A percentile compares a stretch with the other conserved stretches of the same genome.
These are phyloP conservation scores for Okamejei kenojei DNA, from an alignment of 2,797 vertebrate genomes.

Conservation along the genomic window DNA sequence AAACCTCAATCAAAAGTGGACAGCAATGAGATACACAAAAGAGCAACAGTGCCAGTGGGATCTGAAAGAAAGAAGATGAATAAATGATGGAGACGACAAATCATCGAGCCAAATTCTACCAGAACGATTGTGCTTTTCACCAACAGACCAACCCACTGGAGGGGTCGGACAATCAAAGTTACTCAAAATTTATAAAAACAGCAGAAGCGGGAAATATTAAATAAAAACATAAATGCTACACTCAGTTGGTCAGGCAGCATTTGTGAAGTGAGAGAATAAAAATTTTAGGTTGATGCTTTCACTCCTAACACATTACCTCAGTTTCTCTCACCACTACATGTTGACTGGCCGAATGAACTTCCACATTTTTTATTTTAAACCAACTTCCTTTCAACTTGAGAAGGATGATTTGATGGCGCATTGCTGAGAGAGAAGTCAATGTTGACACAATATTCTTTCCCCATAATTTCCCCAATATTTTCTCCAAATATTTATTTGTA, in stretches of 20 bases:
- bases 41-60: neutral
- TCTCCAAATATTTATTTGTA: neutral
- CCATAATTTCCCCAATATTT: too few relatives aligned
- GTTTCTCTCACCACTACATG: neutral
- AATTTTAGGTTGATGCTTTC: too few relatives aligned
- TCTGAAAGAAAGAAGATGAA: neutral
- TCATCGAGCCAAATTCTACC: neutral
- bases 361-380: neutral
- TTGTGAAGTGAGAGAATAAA: too few relatives aligned
- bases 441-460: neutral
- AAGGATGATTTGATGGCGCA: slow-evolving; percentile 41
- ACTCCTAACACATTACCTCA: neutral
- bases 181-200: neutral
- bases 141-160: neutral
- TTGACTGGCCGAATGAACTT: neutral
- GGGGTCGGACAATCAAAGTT: neutral
- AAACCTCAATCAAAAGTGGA: neutral
- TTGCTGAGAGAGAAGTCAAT: neutral
- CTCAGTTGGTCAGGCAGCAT: too few relatives aligned
- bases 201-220: neutral
- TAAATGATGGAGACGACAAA: neutral
- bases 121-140: neutral
- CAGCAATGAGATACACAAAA: neutral
- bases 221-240: neutral
- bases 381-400: neutral